Base-by-base conservation (phyloP, 37 sponge, comb jelly and placozoan genomes). In the Eunapius fragilis region DNA sequence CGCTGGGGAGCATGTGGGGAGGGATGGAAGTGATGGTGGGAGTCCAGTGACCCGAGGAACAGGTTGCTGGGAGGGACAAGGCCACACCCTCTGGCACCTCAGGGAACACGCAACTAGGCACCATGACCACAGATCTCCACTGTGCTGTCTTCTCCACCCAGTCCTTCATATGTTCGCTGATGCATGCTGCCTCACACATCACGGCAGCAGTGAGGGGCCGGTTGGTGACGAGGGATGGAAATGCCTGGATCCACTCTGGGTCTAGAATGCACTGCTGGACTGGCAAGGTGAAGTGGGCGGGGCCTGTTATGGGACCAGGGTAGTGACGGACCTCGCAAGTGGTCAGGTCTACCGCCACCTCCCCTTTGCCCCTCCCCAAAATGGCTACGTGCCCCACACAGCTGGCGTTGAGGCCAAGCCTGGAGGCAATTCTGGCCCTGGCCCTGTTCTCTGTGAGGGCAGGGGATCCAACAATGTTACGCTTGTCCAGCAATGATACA, bases 241-340 rank as follows among this genome's bases (percentile, higher is more conserved):
- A 13, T 12, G 58, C 33, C 0, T 35, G 31, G 12, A 93, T 34
- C 95, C 95, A 95, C 0, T 89, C 78, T 5, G 11, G 67, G 31
- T 95, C 90, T 77, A 85, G 81, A 30, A 92, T 25, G 68, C 91
- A 92, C 32, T 86, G 74, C 12, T 34, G 48, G 17, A 92, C 19
- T 5, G 91, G 83, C 4, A 93, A 71, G 37, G 74, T 74, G 69
- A 86, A 95, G 71, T 68, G 70, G 34, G 69, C 78, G 14, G 94
- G 94, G 0, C 96, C 96, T 14, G 80, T 68, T 2, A 95, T 88
- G 1, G 94, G 72, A 25, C 96, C 91, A 4, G 41, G 69, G 34
- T 72, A 84, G 2, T 80, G 13, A 24, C 49, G 71, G 25, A 91
- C 87, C 37, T 58, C 79, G 6, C 72, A 32, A 19, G 74, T 9